Conservation (phyloP, 2,113 vertebrate genomes). For the Elaphurus davidianus region DNA sequence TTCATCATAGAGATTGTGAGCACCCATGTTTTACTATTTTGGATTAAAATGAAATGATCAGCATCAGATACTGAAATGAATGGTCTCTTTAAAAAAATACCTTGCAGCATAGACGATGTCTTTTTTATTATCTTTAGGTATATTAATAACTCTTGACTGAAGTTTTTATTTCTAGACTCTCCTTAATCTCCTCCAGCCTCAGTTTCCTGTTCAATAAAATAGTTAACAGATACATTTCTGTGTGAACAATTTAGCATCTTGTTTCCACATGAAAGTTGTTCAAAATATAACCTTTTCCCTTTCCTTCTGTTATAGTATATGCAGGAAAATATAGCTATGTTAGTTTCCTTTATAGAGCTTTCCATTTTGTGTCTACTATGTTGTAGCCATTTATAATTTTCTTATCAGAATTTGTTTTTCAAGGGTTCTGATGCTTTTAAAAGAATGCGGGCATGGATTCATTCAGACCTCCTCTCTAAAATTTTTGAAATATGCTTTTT, state of each 20-base stretch:
- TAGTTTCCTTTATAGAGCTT: neutral
- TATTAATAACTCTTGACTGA: neutral
- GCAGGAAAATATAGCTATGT: neutral
- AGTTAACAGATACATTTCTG: neutral
- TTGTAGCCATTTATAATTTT: constrained; percentile 29
- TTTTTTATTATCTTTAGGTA: neutral
- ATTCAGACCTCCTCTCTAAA: constrained; percentile 12
- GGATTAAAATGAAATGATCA: neutral
- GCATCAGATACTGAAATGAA: neutral
- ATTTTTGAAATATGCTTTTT: constrained; percentile 53
- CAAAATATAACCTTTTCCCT: neutral
- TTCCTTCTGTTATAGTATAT: neutral
- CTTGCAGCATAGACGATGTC: neutral
- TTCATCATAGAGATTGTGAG: neutral
- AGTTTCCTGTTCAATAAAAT: neutral
- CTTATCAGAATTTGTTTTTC: constrained; percentile 32
- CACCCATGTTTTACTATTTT: neutral
- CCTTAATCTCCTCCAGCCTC: neutral
- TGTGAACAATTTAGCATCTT: neutral
- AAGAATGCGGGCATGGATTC: neutral
- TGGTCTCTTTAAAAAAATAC: neutral
- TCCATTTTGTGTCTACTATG: neutral
- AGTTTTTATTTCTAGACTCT: neutral
- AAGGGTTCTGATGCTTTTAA: neutral
- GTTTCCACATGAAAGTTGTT: constrained; percentile 1